Conservation (phyloP, 2,797 vertebrate species). For the Heteromormyrus szaboi region DNA sequence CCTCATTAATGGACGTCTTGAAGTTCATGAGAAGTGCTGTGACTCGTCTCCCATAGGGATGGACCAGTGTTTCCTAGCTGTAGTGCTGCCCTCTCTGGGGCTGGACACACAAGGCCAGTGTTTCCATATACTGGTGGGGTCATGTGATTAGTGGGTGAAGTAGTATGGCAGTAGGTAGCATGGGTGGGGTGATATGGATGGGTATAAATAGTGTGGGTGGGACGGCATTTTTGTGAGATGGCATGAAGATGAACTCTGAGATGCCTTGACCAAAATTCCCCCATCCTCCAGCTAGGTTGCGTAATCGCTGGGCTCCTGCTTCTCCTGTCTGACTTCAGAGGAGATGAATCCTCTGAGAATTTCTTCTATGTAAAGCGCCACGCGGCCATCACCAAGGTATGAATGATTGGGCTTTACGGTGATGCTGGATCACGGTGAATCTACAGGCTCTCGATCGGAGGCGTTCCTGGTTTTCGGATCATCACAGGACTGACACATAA, state of each 20-base stretch:
- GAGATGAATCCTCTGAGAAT: neutral
- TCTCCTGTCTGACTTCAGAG: conserved; percentile 2
- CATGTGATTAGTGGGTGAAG: neutral
- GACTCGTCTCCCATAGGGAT: neutral
- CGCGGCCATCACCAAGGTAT: neutral
- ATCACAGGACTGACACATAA: neutral
- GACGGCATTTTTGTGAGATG: neutral
- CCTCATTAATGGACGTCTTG: neutral
- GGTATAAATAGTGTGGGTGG: neutral
- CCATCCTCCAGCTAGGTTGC: neutral
- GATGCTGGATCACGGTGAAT: neutral
- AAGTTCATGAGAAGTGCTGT: neutral
- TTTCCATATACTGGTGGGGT: neutral
- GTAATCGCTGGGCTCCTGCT: neutral
- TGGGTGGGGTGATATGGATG: neutral
- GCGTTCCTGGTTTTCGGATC: neutral
- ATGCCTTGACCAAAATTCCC: neutral
- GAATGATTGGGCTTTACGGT: neutral
- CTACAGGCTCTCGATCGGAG: neutral
- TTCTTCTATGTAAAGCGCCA: neutral
- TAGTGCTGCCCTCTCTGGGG: neutral
- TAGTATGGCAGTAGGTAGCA: neutral
- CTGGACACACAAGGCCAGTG: neutral
- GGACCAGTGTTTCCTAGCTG: neutral
- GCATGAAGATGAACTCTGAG: neutral